Evolutionary conservation across 2,888 invertebrate genomes (phyloP), one percentile per base, ranked within the genome.

Genomic region (Nymphalis urticae): DNA sequence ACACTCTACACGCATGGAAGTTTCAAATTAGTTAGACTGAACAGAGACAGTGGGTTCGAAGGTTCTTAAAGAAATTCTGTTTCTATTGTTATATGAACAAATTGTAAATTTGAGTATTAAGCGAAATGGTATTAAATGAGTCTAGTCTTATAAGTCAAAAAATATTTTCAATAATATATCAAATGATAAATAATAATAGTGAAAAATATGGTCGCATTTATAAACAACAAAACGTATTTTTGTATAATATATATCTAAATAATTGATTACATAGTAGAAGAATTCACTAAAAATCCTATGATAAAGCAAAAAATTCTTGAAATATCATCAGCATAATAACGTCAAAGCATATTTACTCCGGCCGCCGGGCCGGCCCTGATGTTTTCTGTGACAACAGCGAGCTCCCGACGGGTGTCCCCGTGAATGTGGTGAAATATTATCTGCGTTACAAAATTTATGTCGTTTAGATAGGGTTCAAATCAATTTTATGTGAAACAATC

Each of bases 261-360:
- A 24, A 61, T 61, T 50, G 59, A 65, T 50, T 21, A 21, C n/a
- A 36, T 42, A 65, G 24, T 36, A 0, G 16, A 42, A 47, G 21
- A 32, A 19, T 17, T 59, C 17, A 8, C n/a, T 2, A 61, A 61
- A 66, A 66, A 54, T 16, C 8, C 3, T 16, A 56, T 24, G 47
- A 62, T 61, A 36, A 10, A n/a, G 48, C 48, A 54, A 84, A 83
- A 83, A 84, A 84, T 82, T 80, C 82, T 83, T 82, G 84, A 86
- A 86, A 88, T 87, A 87, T 85, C 81, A 85, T 86, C 82, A 83
- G 81, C 82, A 85, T 85, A 86, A 88, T 88, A 87, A 88, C 87
- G 85, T 85, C 85, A 85, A 85, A 84, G 83, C 82, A 85, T 88
- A 85, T 89, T 87, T 88, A 85, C 86, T 58, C 58, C 27, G 19